Evolutionary conservation across 1,140 invertebrate genomes (phyloP).

Genomic region (Hestina assimilis): DNA sequence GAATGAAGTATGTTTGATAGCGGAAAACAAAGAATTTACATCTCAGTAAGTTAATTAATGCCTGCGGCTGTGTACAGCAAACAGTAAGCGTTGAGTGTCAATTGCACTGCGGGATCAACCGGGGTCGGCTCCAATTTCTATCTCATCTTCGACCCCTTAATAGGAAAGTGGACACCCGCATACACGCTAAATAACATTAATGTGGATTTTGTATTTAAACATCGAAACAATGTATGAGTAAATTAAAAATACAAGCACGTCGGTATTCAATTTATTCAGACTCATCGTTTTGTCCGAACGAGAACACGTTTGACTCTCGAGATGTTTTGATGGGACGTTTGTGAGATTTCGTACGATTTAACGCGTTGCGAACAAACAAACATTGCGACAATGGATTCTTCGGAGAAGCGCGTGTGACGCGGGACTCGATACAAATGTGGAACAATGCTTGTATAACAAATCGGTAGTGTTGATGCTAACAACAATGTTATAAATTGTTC

Average conservation of each 20-base stretch:
- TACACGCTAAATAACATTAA: slow-evolving; percentile 46
- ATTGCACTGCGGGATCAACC: slow-evolving; percentile 55
- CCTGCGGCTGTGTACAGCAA: slow-evolving; percentile 44
- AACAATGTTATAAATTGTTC: slow-evolving; percentile 56
- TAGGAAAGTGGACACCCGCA: slow-evolving; percentile 66
- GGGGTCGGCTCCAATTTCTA: slow-evolving; percentile 53
- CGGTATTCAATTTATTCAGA: slow-evolving; percentile 37
- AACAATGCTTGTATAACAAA: slow-evolving; percentile 75
- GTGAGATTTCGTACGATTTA: slow-evolving; percentile 64
- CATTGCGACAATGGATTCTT: slow-evolving; percentile 69
- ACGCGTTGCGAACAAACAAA: slow-evolving; percentile 60
- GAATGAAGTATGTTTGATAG: neutral
- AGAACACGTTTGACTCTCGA: slow-evolving; percentile 55
- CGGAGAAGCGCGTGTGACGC: slow-evolving; percentile 65
- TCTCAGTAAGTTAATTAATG: slow-evolving; percentile 40
- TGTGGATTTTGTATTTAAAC: slow-evolving; percentile 25
- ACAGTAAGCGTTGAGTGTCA: slow-evolving; percentile 51
- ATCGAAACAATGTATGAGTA: neutral
- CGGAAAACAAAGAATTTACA: slow-evolving; percentile 5
- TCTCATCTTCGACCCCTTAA: slow-evolving; percentile 57
- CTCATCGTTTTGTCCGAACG: slow-evolving; percentile 27
- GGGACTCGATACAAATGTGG: slow-evolving; percentile 61
- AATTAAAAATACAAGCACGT: slow-evolving; percentile 25
- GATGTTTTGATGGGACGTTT: slow-evolving; percentile 57
- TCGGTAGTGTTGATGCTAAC: slow-evolving; percentile 56